Base-by-base conservation (phyloP, 2,888 invertebrate species). In the Drosophila anomelani region DNA sequence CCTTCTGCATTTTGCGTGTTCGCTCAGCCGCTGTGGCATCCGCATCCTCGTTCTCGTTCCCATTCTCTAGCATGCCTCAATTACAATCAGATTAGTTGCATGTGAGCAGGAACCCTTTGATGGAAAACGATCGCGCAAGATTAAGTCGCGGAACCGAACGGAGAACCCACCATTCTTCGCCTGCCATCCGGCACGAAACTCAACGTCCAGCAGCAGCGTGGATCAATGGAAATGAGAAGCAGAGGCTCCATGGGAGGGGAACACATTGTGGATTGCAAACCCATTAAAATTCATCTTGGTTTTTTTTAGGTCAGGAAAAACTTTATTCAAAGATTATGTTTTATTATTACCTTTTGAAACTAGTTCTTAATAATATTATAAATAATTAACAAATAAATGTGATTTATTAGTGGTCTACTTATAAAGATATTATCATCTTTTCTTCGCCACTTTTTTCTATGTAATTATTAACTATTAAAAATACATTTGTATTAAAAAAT, bases 71-170 rank as follows among this genome's bases (percentile, higher is more conserved):
- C 78, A 78, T 69, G 81, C 79, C 58, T 73, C 82, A 85, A 85
- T 82, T 82, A 82, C 86, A 82, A 85, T 80, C 82, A 78, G 84
- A 85, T 82, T 83, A 83, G 85, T 75, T 85, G 73, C 83, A 72
- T 77, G 86, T 67, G 55, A 55, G 67, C 47, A 67, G 67, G 68
- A 67, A 67, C 67, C 67, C 67, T 67, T 67, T 47, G 56, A 67
- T 67, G 67, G 67, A 67, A 56, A 64, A 64, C 64, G 64, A 64
- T 64, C 62, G 64, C 64, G 64, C 64, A 15, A 64, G 64, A 64
- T 64, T 64, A 64, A 62, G 64, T 62, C 64, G 64, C 64, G 64
- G 51, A 62, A 62, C 49, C 36, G 43, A 44, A 57, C 58, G 36
- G 58, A 49, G 63, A 63, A 51, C 62, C 49, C 61, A 34, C 62